Evolutionary conservation across 1,140 invertebrate genomes (phyloP).

Genomic region (Achroia grisella): DNA sequence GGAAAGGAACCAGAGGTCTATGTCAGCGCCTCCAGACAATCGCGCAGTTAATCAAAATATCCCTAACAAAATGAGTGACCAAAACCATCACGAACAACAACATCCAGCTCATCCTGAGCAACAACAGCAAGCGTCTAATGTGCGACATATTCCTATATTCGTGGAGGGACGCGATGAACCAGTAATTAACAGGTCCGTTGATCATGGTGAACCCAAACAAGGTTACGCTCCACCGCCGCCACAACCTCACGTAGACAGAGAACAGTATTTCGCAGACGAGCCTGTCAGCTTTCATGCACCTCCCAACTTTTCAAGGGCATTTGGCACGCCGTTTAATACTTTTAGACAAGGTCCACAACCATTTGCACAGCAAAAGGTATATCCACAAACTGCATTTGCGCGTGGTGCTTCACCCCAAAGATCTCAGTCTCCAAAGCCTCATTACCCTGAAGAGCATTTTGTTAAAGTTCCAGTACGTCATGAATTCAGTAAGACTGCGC

Average conservation of each 20-base stretch:
- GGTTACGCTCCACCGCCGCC: constrained; percentile 42
- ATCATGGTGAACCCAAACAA: constrained; percentile 50
- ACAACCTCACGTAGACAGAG: constrained; percentile 57
- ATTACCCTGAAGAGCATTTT: constrained; percentile 56
- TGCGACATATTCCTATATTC: constrained; percentile 90
- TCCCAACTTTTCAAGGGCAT: constrained; percentile 55
- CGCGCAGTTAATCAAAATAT: constrained; percentile 39
- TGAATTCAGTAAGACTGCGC: constrained; percentile 24
- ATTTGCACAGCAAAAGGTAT: constrained; percentile 57
- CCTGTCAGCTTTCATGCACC: constrained; percentile 46
- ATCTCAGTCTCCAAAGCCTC: constrained; percentile 60
- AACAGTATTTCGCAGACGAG: constrained; percentile 59
- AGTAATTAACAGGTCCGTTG: constrained; percentile 76
- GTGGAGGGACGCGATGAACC: constrained; percentile 88
- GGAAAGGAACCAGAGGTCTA: constrained; percentile 77
- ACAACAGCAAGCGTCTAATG: constrained; percentile 43
- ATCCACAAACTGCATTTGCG: constrained; percentile 48
- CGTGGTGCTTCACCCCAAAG: constrained; percentile 56
- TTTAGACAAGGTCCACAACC: constrained; percentile 56
- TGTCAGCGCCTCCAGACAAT: constrained; percentile 79
- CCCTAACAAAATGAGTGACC: constrained; percentile 59
- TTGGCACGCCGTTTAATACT: constrained; percentile 57
- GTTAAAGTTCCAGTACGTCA: constrained; percentile 53
- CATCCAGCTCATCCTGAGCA: constrained; percentile 34
- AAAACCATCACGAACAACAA: constrained; percentile 41